Evolutionary conservation across 2,888 invertebrate species (phyloP).

Genomic region (Matsumyia berberina): DNA sequence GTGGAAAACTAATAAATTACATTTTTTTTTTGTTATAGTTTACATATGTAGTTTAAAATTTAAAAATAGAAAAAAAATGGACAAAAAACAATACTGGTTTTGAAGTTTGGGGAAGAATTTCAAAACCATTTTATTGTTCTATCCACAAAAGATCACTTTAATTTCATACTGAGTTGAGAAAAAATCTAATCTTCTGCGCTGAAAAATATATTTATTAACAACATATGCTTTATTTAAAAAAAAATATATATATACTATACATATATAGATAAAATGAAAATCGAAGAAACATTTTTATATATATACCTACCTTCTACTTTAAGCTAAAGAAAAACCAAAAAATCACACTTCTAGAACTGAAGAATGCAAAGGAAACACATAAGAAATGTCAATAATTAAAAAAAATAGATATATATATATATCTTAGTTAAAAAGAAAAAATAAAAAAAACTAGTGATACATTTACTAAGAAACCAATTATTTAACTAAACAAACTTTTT

Average conservation of each 20-base stretch:
- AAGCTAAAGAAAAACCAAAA: constrained; percentile 47
- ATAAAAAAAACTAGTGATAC: constrained; percentile 65
- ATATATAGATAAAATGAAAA: constrained; percentile 77
- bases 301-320: constrained; percentile 75
- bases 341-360: constrained; percentile 74
- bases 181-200: constrained; percentile 74
- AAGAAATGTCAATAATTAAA: constrained; percentile 43
- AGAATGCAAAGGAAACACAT: constrained; percentile 66
- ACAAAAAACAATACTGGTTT: constrained; percentile 81
- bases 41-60: constrained; percentile 78
- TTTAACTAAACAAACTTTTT: constrained; percentile 32
- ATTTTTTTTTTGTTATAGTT: too few species aligned
- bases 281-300: constrained; percentile 67
- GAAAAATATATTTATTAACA: constrained; percentile 58
- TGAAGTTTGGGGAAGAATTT: constrained; percentile 85
- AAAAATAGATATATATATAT: constrained; percentile 17
- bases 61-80: constrained; percentile 29
- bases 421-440: constrained; percentile 59
- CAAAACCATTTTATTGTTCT: constrained; percentile 82
- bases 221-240: constrained; percentile 81
- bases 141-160: constrained; percentile 49
- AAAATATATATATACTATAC: constrained; percentile 78
- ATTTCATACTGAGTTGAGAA: constrained; percentile 54
- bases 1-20: constrained; percentile 77
- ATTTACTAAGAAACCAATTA: constrained; percentile 50